These are phyloP conservation scores for Rhyacophila evoluta DNA, from an alignment of 2,888 invertebrate genomes.

Conservation along the genomic window DNA sequence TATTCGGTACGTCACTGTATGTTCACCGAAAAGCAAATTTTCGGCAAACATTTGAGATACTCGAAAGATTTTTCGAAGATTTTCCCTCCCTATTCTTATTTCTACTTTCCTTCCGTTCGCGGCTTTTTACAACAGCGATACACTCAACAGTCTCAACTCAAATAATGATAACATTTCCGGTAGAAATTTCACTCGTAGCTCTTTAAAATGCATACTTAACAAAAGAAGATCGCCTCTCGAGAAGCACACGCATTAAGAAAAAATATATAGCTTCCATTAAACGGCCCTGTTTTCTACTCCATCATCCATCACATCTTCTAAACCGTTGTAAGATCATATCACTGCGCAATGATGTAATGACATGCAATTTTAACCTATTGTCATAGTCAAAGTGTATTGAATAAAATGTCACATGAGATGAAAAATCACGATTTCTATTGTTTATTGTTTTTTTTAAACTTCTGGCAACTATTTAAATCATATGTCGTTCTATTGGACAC, in stretches of 20 bases:
- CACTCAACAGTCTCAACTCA: conserved; percentile 33
- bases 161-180: conserved; percentile 46
- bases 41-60: conserved; percentile 28
- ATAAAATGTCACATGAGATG: too few relatives aligned
- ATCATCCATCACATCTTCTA: too few relatives aligned
- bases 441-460: too few relatives aligned
- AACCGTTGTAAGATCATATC: too few relatives aligned
- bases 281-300: too few relatives aligned
- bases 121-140: conserved; percentile 26
- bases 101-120: neutral
- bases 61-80: conserved; percentile 1
- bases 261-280: neutral
- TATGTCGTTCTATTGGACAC: too few relatives aligned
- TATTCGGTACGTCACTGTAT: neutral
- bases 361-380: too few relatives aligned
- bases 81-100: neutral
- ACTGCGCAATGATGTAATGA: too few relatives aligned
- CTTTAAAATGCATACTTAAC: conserved; percentile 11
- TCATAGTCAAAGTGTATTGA: too few relatives aligned
- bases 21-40: neutral
- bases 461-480: too few relatives aligned
- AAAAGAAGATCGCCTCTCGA: neutral
- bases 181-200: conserved; percentile 27
- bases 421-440: too few relatives aligned
- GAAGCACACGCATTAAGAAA: neutral